These are phyloP conservation scores for Polyploca ridens DNA, from an alignment of 2,888 invertebrate species.

Conservation along the genomic window DNA sequence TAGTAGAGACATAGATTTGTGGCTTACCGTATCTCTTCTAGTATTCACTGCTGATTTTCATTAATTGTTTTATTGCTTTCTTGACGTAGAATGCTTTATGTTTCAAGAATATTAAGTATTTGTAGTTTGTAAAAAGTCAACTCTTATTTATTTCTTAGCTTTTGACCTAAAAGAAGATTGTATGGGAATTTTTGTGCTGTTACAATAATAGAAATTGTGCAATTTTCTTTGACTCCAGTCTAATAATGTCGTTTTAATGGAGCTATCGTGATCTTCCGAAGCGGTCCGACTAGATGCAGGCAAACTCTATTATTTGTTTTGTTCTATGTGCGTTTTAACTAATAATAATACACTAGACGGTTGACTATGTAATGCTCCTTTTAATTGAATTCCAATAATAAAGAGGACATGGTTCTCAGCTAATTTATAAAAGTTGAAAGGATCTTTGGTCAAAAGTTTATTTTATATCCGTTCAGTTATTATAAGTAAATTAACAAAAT, in stretches of 20 bases:
- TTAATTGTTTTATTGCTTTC: neutral
- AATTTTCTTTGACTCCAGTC: constrained; percentile 6
- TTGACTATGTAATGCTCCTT: too few relatives aligned
- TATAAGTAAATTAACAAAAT: neutral
- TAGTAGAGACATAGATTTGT: neutral
- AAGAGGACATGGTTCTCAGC: too few relatives aligned
- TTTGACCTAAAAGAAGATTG: constrained; percentile 2
- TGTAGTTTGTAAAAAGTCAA: too few relatives aligned
- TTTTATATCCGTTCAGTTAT: neutral
- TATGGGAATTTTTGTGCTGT: constrained; percentile 6
- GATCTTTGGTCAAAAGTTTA: too few relatives aligned
- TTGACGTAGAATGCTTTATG: neutral
- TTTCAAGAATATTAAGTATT: neutral
- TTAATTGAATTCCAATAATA: too few relatives aligned
- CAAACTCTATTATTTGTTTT: constrained; percentile 8
- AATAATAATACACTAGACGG: too few relatives aligned
- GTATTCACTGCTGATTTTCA: neutral
- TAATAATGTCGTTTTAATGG: constrained; percentile 8
- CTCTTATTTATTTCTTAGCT: neutral
- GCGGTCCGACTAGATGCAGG: constrained; percentile 1
- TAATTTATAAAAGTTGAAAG: neutral
- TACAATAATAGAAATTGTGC: constrained; percentile 7
- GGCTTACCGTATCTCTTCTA: neutral
- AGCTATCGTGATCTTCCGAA: constrained; percentile 4
- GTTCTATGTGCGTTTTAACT: neutral